A percentile compares a stretch with the other conserved stretches of the same genome.
phyloP scores from a whole-genome alignment of 2,888 invertebrate species.

The Congeria kusceri region DNA sequence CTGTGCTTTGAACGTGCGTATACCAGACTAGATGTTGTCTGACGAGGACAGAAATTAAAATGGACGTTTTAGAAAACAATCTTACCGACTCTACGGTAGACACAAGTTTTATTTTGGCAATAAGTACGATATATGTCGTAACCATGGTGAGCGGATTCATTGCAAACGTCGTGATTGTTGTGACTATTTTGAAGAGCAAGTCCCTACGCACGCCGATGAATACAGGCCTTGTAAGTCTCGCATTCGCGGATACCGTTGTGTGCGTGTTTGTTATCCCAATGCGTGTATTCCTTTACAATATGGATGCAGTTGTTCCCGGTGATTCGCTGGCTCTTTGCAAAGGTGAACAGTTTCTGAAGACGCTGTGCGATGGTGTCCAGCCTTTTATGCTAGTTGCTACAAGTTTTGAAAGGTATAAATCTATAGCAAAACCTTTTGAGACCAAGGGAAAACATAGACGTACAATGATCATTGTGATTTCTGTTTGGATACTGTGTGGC shows the following conservation, averaged over 20 bases:
- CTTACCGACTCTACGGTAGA: too few relatives aligned
- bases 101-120: not conserved
- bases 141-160: slow-evolving; percentile 19
- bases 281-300: slow-evolving; percentile 54
- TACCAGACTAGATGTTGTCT: too few relatives aligned
- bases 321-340: slow-evolving; percentile 37
- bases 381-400: slow-evolving; percentile 69
- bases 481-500: slow-evolving; percentile 56
- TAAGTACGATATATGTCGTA: slow-evolving; percentile 5
- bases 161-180: slow-evolving; percentile 26
- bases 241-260: slow-evolving; percentile 63
- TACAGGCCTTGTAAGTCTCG: slow-evolving; percentile 64
- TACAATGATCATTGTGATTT: slow-evolving; percentile 37
- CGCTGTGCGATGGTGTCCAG: slow-evolving; percentile 68
- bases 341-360: slow-evolving; percentile 65
- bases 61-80: too few relatives aligned
- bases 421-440: slow-evolving; percentile 75
- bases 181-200: slow-evolving; percentile 40
- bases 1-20: too few relatives aligned
- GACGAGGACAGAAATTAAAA: too few relatives aligned
- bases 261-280: slow-evolving; percentile 68
- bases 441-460: slow-evolving; percentile 54
- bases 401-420: slow-evolving; percentile 77
- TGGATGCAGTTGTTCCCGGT: not conserved
- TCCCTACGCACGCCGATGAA: slow-evolving; percentile 69